Base-by-base conservation (phyloP, 2,888 invertebrate genomes). In the Hemicrepidius hirtus region DNA sequence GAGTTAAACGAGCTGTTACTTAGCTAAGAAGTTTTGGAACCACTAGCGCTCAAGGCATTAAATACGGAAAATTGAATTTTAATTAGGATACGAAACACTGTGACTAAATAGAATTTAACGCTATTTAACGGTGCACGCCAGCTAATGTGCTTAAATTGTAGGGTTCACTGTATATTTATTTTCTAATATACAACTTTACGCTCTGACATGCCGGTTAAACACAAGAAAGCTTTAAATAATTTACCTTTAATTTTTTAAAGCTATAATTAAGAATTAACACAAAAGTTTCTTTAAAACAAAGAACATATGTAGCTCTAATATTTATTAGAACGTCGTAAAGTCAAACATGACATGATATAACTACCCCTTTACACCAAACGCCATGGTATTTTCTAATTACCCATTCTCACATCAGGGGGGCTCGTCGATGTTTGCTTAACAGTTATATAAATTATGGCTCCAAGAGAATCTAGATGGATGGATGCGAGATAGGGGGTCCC, bases 361-460 rank as follows among this genome's bases (percentile, higher is more conserved):
- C 63, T 69, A 63, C 68, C 68, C 68, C 41, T 60, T 37, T 50
- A 68, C 68, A 50, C 53, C 49, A 50, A 60, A 68, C 68, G 40
- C 53, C 49, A 50, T 46, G 46, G 62, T 63, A 63, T 69, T 69
- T 69, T 69, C 49, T 69, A 69, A 69, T 69, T 69, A 69, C 63
- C 62, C 62, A 32, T 69, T 69, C 59, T 53, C 50, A 9, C 68
- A 63, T 21, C 63, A 41, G 68, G 68, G 68, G 68, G 68, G 32
- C 35, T 63, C 41, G 40, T 49, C 53, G 40, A 49, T 69, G 62
- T 69, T 69, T 69, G 60, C 37, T 63, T 63, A 69, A 62, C 64
- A 63, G 62, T 63, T 69, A 50, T 63, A 69, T 69, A 63, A 69
- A 69, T 69, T 69, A 69, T 40, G 40, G n/a, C 44, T 49, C 53